A percentile compares a stretch with the other conserved stretches of the same genome.
Conservation (phyloP, 2,797 vertebrate species). For the Myripristis jacobus region DNA sequence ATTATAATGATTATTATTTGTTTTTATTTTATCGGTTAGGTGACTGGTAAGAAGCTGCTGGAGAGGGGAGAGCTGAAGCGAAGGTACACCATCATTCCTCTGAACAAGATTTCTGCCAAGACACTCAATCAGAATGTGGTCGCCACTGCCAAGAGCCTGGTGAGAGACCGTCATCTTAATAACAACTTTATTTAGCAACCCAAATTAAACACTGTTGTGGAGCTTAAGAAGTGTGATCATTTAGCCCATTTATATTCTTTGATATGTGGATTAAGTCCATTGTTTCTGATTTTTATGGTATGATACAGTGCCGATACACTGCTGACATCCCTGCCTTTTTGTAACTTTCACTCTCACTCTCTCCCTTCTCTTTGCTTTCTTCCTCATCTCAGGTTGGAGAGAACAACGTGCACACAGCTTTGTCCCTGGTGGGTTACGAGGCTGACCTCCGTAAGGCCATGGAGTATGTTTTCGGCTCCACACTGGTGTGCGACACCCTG, state of each 20-base stretch:
- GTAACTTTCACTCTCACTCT: neutral
- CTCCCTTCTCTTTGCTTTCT: neutral
- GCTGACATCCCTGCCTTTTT: neutral
- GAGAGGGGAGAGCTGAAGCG: slow-evolving; percentile 93
- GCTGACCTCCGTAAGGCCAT: slow-evolving; percentile 93
- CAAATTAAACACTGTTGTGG: neutral
- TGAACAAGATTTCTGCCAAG: slow-evolving; percentile 94
- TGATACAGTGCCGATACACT: no score
- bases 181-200: neutral
- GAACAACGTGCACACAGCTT: slow-evolving; percentile 86
- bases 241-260: neutral
- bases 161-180: slow-evolving; percentile 72
- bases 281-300: no score
- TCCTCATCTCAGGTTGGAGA: slow-evolving; percentile 83
- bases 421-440: slow-evolving; percentile 89
- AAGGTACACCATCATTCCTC: slow-evolving; percentile 94
- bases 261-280: no score
- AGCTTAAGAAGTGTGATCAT: neutral
- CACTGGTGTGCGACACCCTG: slow-evolving; percentile 90
- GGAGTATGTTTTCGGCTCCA: slow-evolving; percentile 95
- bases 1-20: neutral
- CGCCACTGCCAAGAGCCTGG: slow-evolving; percentile 87
- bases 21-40: slow-evolving; percentile 79
- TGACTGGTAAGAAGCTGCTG: slow-evolving; percentile 93
- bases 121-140: slow-evolving; percentile 83